Conservation (phyloP, 2,113 vertebrate species). For the Balaenoptera acutorostrata region DNA sequence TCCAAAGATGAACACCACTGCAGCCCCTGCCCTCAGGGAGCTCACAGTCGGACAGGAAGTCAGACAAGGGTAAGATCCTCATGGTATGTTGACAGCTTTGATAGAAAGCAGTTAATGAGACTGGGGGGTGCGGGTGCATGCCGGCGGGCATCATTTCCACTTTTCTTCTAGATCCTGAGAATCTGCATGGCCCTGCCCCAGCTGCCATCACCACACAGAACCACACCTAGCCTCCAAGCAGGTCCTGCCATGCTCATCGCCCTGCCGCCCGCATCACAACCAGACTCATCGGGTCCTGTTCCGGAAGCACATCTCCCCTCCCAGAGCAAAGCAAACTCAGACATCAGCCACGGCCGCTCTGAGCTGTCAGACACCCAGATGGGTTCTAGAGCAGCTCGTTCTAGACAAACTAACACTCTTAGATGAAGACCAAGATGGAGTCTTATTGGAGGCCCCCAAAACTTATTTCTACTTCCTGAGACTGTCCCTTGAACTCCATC, state of each 20-base stretch:
- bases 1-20: background rate
- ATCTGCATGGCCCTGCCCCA: background rate
- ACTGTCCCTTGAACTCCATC: background rate
- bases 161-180: background rate
- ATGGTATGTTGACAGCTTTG: background rate
- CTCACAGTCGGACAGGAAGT: background rate
- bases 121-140: background rate
- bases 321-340: background rate
- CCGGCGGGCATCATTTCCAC: rapidly evolving
- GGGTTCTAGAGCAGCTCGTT: background rate
- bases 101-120: background rate
- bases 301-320: background rate
- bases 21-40: background rate
- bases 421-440: background rate
- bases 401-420: background rate
- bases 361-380: background rate
- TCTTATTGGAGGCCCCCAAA: background rate
- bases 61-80: background rate
- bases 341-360: background rate
- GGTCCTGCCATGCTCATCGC: background rate
- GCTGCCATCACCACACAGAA: no score
- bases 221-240: background rate
- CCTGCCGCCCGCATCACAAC: background rate
- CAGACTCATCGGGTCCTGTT: background rate
- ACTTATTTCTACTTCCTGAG: background rate